These are phyloP conservation scores for Euthynnus affinis DNA, from an alignment of 2,797 vertebrate genomes.

Conservation along the genomic window DNA sequence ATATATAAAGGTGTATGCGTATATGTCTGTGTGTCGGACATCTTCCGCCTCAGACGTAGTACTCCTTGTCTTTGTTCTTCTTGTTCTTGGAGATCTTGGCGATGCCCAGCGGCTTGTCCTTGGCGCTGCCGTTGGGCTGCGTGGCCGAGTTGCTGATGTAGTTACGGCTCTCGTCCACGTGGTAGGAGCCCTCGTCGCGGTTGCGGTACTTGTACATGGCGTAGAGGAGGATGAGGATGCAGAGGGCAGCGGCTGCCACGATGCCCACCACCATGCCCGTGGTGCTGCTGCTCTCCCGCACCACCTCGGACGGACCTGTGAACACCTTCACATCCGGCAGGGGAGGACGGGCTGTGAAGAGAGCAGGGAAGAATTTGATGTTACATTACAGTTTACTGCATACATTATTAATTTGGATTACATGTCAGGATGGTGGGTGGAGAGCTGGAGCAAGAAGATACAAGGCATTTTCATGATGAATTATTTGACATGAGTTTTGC, in stretches of 20 bases:
- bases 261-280: slow-evolving; percentile 99
- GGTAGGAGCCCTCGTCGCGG: slow-evolving; percentile 98
- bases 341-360: slow-evolving; percentile 80
- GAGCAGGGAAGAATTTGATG: slow-evolving; percentile 9
- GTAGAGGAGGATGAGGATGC: slow-evolving; percentile 99
- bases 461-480: slow-evolving; percentile 65
- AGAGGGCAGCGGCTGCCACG: slow-evolving; percentile 96
- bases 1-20: slow-evolving; percentile 91
- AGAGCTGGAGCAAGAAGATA: slow-evolving; percentile 47
- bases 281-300: slow-evolving; percentile 97
- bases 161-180: slow-evolving; percentile 99
- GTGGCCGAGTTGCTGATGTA: slow-evolving; percentile 99
- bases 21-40: slow-evolving; percentile 78
- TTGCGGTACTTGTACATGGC: slow-evolving; percentile 99
- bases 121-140: slow-evolving; percentile 98
- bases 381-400: slow-evolving; percentile 26
- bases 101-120: slow-evolving; percentile 97
- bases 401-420: slow-evolving; percentile 61
- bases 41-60: slow-evolving; percentile 94
- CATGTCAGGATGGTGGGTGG: slow-evolving; percentile 43
- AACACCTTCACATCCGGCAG: slow-evolving; percentile 92
- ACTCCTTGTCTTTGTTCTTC: slow-evolving; percentile 99
- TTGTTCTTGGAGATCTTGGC: slow-evolving; percentile 99
- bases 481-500: slow-evolving; percentile 69
- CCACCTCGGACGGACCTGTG: slow-evolving; percentile 92